Evolutionary conservation across 1,140 invertebrate species (phyloP).

Genomic region (Rhyzopertha dominica): DNA sequence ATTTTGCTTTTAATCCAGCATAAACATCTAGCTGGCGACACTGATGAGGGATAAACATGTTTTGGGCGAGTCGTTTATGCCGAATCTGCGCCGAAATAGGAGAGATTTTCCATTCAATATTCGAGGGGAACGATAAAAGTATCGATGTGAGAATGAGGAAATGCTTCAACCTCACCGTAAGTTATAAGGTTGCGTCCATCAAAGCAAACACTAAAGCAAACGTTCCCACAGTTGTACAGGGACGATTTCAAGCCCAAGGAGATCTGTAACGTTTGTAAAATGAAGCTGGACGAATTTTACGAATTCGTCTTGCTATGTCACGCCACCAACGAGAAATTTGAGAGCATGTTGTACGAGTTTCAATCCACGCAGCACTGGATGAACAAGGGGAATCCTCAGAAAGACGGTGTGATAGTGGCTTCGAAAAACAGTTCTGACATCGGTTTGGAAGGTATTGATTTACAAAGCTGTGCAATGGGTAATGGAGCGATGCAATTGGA

Average conservation of each 20-base stretch:
- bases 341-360: slow-evolving; percentile 16
- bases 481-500: neutral
- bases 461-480: slow-evolving; percentile 3
- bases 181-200: slow-evolving; percentile 2
- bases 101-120: slow-evolving; percentile 19
- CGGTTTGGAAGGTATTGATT: neutral
- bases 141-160: slow-evolving; percentile 19
- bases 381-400: neutral
- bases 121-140: neutral
- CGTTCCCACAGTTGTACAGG: slow-evolving; percentile 13
- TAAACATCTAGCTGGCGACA: slow-evolving; percentile 4
- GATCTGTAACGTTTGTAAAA: slow-evolving; percentile 18
- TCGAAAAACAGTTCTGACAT: slow-evolving; percentile 5
- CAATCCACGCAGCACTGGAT: slow-evolving; percentile 8
- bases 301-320: slow-evolving; percentile 16
- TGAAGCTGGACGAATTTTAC: slow-evolving; percentile 20
- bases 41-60: slow-evolving; percentile 5
- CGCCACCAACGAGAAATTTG: slow-evolving; percentile 18
- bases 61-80: slow-evolving; percentile 17
- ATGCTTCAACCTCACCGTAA: slow-evolving; percentile 17
- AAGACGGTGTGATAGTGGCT: slow-evolving; percentile 12
- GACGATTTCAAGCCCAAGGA: slow-evolving; percentile 22
- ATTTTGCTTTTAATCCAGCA: slow-evolving; percentile 8
- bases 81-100: slow-evolving; percentile 22
- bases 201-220: neutral